Base-by-base conservation (phyloP, 2,797 vertebrate genomes). In the Tangara arthus region DNA sequence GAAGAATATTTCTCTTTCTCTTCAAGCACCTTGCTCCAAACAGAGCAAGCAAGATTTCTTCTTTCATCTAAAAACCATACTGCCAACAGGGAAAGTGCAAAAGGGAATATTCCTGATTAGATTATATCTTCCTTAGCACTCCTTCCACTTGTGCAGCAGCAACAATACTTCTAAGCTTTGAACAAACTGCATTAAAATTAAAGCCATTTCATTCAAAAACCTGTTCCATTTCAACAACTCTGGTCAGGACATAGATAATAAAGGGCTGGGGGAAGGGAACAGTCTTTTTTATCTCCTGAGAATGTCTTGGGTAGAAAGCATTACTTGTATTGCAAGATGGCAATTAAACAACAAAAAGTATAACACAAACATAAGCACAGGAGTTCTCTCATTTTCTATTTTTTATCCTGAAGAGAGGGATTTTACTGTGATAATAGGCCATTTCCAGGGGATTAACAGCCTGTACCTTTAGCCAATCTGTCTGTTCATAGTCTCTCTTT, bases 111-210 rank as follows among this genome's bases (percentile, higher is more conserved):
- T 89, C 87, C 61, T 93, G 47, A 78, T 71, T 73, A 84, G 82
- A 37, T 22, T 60, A 8, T 55, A 49, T 75, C 68, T 87, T 89
- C 47, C 32, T 80, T 72, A 83, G 49, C n/a, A 83, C n/a, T 90
- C 27, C 60, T 89, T 94, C 79, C 52, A 76, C 82, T 52, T 68
- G 28, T 50, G 64, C 50, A 86, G 71, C 34, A 87, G 49, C 44
- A 80, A 35, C n/a, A 92, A 23, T 34, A 39, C 30, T 84, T 60
- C 60, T 79, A 64, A 89, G 28, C 70, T 96, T 89, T 96, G 41
- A 93, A 55, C 24, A 59, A 95, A 63, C 27, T 84, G 15, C 32
- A 78, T 79, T 83, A 60, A 97, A 97, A 97, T 96, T 92, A 93
- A 96, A 95, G 72, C 11, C 50, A 50, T 71, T 60, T 95, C 84